Evolutionary conservation across 2,888 invertebrate genomes (phyloP).

Genomic region (Agrilus mali): DNA sequence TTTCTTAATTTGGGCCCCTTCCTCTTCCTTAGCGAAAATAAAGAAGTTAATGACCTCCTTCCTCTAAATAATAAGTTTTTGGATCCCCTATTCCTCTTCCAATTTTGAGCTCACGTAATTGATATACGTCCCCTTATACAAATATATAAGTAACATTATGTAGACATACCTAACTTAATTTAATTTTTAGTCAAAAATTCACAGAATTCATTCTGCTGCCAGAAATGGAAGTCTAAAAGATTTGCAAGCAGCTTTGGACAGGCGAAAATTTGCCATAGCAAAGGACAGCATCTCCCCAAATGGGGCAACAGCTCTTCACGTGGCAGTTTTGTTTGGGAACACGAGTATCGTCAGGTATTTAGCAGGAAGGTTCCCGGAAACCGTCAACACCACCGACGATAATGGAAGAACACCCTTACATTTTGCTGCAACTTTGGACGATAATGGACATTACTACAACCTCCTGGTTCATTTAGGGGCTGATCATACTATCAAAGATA

Average conservation of each 20-base stretch:
- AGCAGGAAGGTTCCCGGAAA: conserved; percentile 75
- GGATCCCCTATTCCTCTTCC: too few relatives aligned
- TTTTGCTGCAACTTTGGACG: conserved; percentile 72
- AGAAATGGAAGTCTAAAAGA: conserved; percentile 73
- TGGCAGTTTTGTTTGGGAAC: conserved; percentile 74
- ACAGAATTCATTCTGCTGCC: conserved; percentile 75
- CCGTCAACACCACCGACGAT: conserved; percentile 58
- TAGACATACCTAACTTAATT: neutral
- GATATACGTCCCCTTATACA: too few relatives aligned
- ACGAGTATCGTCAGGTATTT: conserved; percentile 64
- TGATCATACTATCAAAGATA: conserved; percentile 69
- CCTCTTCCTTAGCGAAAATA: too few relatives aligned
- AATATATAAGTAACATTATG: too few relatives aligned
- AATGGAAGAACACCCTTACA: conserved; percentile 79
- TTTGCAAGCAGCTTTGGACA: conserved; percentile 72
- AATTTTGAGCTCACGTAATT: too few relatives aligned
- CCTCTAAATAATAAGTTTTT: too few relatives aligned
- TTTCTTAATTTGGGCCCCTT: too few relatives aligned
- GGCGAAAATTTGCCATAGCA: conserved; percentile 84
- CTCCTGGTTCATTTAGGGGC: conserved; percentile 76
- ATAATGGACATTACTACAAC: conserved; percentile 81
- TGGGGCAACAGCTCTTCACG: conserved; percentile 77
- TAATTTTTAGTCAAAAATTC: conserved; percentile 66
- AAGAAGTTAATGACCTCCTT: too few relatives aligned
- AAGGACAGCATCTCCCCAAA: conserved; percentile 72